Conservation (phyloP, 2,888 invertebrate species). For the Dione vanillae region DNA sequence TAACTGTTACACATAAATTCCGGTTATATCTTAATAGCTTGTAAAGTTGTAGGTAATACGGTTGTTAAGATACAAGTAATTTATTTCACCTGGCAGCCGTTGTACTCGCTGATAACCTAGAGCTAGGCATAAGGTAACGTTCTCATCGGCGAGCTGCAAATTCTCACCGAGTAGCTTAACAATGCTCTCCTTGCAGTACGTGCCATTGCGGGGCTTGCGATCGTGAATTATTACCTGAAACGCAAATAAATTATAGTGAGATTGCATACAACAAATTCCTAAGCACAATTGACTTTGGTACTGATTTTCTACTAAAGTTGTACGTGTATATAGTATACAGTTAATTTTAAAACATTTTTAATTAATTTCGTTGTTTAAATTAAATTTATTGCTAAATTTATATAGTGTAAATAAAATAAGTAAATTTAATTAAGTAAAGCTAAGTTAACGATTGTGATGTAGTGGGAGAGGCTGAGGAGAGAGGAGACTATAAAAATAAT, state of each 20-base stretch:
- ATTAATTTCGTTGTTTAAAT: too few species aligned
- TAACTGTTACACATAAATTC: conserved; percentile 4
- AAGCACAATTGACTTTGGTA: not conserved
- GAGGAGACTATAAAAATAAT: too few species aligned
- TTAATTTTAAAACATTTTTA: not conserved
- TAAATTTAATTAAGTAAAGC: too few species aligned
- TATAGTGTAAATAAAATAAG: too few species aligned
- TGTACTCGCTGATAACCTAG: conserved; percentile 80
- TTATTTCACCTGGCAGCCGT: conserved; percentile 70
- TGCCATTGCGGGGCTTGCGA: conserved; percentile 78
- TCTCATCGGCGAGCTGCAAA: conserved; percentile 77
- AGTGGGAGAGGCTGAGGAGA: too few species aligned
- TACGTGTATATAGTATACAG: not conserved
- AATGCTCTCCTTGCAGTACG: conserved; percentile 79
- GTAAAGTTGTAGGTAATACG: conserved; percentile 1
- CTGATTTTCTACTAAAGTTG: not conserved
- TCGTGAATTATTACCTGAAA: conserved; percentile 80
- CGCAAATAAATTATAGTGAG: conserved; percentile 32
- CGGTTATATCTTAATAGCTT: conserved; percentile 12
- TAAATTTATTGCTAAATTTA: too few species aligned
- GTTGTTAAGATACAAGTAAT: conserved; percentile 24
- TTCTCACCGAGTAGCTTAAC: conserved; percentile 79
- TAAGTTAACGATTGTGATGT: too few species aligned
- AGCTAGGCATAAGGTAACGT: conserved; percentile 77
- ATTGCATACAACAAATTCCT: conserved; percentile 26